phyloP scores from a whole-genome alignment of 2,797 vertebrate species.

The Amblyraja radiata region DNA sequence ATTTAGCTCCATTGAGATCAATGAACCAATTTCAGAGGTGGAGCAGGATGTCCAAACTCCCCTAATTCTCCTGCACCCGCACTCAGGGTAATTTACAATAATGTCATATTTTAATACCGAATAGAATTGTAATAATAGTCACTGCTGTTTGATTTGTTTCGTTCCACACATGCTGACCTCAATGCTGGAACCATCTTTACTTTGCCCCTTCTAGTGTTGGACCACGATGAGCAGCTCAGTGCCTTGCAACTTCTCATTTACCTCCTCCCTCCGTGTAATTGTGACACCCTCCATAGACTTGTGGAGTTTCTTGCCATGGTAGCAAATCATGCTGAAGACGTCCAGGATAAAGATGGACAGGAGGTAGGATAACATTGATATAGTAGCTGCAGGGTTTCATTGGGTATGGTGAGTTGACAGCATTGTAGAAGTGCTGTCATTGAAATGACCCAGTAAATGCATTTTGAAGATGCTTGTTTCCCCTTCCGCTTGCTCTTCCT shows the following conservation, averaged over 20 bases:
- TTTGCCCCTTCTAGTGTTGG: slow-evolving; percentile 63
- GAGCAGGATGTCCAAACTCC: not conserved
- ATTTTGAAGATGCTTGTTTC: not conserved
- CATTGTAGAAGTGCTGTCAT: not conserved
- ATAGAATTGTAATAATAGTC: not conserved
- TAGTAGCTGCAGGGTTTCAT: not conserved
- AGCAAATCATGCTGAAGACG: slow-evolving; percentile 76
- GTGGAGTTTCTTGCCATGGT: slow-evolving; percentile 86
- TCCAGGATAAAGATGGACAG: slow-evolving; percentile 66
- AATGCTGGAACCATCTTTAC: not conserved
- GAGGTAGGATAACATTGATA: slow-evolving; percentile 56
- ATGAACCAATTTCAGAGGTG: not conserved
- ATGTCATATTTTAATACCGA: not conserved
- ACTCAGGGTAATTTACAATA: too few relatives aligned
- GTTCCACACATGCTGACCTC: not conserved
- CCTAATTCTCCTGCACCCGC: too few relatives aligned
- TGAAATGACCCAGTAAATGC: not conserved
- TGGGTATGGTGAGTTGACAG: not conserved
- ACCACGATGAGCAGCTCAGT: slow-evolving; percentile 71
- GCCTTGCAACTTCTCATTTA: slow-evolving; percentile 86
- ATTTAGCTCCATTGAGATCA: too few relatives aligned
- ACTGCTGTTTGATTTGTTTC: not conserved
- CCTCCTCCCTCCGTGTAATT: slow-evolving; percentile 92
- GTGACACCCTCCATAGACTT: slow-evolving; percentile 86
- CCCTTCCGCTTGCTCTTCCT: not conserved